Conservation (phyloP, 37 sponge, comb jelly and placozoan genomes). For the Bolinopsis microptera region DNA sequence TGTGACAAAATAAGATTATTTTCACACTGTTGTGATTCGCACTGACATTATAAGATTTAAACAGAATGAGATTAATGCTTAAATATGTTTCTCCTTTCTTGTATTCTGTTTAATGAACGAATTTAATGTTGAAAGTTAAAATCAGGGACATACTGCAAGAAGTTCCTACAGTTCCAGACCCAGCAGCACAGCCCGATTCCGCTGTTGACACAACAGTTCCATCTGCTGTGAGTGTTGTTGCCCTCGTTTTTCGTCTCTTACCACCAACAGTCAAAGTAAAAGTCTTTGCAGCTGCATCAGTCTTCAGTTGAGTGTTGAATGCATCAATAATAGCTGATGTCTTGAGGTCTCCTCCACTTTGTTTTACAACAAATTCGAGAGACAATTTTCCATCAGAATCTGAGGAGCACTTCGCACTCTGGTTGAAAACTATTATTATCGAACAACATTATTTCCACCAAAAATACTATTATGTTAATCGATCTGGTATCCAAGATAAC, state of each 20-base stretch:
- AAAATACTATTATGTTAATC: too few relatives aligned
- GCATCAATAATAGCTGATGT: not conserved
- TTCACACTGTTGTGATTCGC: not conserved
- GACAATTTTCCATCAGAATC: not conserved
- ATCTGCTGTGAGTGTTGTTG: not conserved
- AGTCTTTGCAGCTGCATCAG: not conserved
- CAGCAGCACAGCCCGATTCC: not conserved
- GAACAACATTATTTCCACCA: too few relatives aligned
- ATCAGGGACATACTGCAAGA: slow-evolving; percentile 2
- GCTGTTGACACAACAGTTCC: not conserved
- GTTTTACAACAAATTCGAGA: not conserved
- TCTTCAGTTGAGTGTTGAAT: not conserved
- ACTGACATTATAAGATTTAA: too few relatives aligned
- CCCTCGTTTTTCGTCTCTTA: not conserved
- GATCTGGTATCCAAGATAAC: too few relatives aligned
- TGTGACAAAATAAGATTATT: not conserved
- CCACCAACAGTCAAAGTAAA: not conserved
- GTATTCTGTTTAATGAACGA: too few relatives aligned
- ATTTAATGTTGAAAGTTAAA: too few relatives aligned
- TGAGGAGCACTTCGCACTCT: not conserved
- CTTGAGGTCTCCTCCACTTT: not conserved
- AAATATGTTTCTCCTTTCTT: too few relatives aligned
- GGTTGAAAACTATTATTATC: too few relatives aligned
- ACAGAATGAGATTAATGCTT: too few relatives aligned
- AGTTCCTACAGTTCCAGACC: not conserved